Percentiles rank a stretch among this genome's conserved stretches.
Conservation (phyloP, 2,888 invertebrate species). For the Iselma pallidipennis region DNA sequence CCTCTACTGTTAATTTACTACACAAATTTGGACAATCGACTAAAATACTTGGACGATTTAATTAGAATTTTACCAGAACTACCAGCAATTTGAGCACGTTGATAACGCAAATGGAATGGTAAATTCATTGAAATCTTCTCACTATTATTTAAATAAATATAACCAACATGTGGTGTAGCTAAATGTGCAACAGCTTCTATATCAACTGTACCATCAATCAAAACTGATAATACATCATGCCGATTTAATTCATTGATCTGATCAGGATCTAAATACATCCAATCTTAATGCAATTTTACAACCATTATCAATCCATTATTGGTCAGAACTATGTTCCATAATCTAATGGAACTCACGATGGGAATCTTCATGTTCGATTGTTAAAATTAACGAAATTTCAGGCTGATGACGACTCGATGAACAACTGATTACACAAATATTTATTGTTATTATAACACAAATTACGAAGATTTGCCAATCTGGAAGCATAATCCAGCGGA, state of each 20-base stretch:
- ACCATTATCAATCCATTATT: conserved; percentile 36
- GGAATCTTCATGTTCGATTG: conserved; percentile 57
- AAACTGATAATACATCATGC: conserved; percentile 44
- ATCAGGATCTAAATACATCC: conserved; percentile 55
- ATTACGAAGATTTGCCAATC: not conserved
- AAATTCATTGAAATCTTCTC: conserved; percentile 48
- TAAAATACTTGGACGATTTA: conserved; percentile 50
- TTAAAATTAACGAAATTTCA: conserved; percentile 51
- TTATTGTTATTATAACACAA: not conserved
- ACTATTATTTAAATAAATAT: conserved; percentile 48
- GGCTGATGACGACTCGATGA: conserved; percentile 41
- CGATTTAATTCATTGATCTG: conserved; percentile 53
- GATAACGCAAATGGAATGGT: conserved; percentile 59
- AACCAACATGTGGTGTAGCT: conserved; percentile 48
- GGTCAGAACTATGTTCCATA: conserved; percentile 49
- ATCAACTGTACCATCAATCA: conserved; percentile 52
- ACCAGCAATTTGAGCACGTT: conserved; percentile 55
- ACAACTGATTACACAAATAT: not conserved
- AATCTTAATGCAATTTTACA: conserved; percentile 50
- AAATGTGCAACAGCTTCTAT: conserved; percentile 54
- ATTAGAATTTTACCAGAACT: conserved; percentile 51
- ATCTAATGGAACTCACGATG: conserved; percentile 58
- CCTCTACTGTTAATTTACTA: conserved; percentile 46
- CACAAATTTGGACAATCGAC: conserved; percentile 47
- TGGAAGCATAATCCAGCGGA: not conserved